Evolutionary conservation across 53 echinoderm and acorn worm species (phyloP), one percentile per base, ranked within the genome.

Genomic region (Actinopyga echinites): DNA sequence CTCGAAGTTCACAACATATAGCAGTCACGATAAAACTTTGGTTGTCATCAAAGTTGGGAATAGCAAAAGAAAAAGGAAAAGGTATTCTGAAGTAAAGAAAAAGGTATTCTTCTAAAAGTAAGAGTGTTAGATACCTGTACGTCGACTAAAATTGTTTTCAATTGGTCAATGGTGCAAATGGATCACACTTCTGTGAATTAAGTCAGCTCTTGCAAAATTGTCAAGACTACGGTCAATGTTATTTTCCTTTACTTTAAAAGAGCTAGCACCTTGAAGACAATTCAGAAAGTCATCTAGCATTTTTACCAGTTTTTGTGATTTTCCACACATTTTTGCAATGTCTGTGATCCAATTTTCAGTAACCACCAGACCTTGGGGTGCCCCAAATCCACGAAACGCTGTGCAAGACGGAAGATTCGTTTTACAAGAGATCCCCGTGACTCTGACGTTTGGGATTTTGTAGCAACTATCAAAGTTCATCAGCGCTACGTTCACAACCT

Each of bases 381-480:
- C 37, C 2, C 92, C 92, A 63, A 92, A 82, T 15, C 86, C 92
- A 8, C 92, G 82, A 29, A 89, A 89, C 21, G 83, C 92, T 45
- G 92, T 92, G 29, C 56, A 75, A 1, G 91, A 89, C 2, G 89
- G 62, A 4, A 89, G 8, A 30, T 91, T 91, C 21, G 92, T 92
- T 32, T 67, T 82, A 62, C 89, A 89, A 19, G 44, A 31, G 74
- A 83, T 32, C 35, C 89, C 85, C 1, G 58, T 75, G 24, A 82
- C 25, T 38, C 25, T 74, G 1, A 92, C 40, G 24, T 82, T 86
- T 12, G 92, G 89, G 24, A 89, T 31, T 34, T 79, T 66, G 85
- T 92, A 92, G 60, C 34, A 45, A 34, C 86, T 91, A 24, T 85
- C 80, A 10, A 38, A 25, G 54, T 60, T 56, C 21, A 58, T 30